Conservation (phyloP, 2,888 invertebrate genomes). For the Harpalus rubripes region DNA sequence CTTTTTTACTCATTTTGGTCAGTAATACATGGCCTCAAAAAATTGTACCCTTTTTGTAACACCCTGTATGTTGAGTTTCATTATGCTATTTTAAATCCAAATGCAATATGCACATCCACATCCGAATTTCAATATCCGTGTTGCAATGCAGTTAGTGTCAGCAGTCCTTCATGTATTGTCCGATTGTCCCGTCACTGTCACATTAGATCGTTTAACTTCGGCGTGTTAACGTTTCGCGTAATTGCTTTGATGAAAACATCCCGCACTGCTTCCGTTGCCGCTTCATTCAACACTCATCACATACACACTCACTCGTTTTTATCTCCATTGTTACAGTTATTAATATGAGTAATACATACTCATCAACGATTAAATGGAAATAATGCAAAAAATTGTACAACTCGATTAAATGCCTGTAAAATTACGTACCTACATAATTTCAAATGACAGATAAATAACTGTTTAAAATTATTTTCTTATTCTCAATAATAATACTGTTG, state of each 20-base stretch:
- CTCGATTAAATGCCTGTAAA: too few relatives aligned
- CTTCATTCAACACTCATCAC: constrained; percentile 11
- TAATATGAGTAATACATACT: neutral
- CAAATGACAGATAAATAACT: too few relatives aligned
- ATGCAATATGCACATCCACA: too few relatives aligned
- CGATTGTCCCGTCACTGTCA: neutral
- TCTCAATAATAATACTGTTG: too few relatives aligned
- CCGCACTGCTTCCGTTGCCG: constrained; percentile 23
- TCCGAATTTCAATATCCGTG: neutral
- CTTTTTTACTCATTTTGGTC: too few relatives aligned
- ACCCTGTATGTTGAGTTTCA: too few relatives aligned
- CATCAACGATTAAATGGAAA: neutral
- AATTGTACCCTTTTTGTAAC: too few relatives aligned
- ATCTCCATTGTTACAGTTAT: neutral
- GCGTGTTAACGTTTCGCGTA: constrained; percentile 53
- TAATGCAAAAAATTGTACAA: neutral
- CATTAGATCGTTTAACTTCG: constrained; percentile 1
- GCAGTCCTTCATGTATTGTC: neutral
- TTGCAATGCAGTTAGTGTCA: neutral
- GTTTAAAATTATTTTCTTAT: too few relatives aligned
- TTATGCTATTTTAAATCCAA: too few relatives aligned
- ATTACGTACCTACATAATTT: too few relatives aligned
- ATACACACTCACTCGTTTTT: constrained; percentile 1
- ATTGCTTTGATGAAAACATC: constrained; percentile 56
- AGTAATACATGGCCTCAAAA: too few relatives aligned